Conservation (phyloP, 2,888 invertebrate species). For the Cylindroiulus punctatus region DNA sequence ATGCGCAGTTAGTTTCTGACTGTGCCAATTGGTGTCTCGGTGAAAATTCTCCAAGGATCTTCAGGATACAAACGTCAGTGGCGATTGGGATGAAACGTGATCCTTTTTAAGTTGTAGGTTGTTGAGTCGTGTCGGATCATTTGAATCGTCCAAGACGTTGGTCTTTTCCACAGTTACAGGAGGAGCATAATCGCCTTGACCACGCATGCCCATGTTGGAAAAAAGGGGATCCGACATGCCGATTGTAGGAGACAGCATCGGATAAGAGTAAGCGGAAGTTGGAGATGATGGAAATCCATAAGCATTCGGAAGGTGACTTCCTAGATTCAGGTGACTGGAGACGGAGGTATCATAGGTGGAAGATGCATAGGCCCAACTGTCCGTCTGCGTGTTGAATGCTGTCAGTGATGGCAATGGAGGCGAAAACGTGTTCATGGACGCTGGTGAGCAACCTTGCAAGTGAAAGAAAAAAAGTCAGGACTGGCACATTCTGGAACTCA, state of each 20-base stretch:
- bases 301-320: slow-evolving; percentile 47
- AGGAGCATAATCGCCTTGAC: not conserved
- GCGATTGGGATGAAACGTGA: slow-evolving; percentile 56
- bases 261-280: slow-evolving; percentile 56
- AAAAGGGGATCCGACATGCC: slow-evolving; percentile 57
- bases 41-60: not conserved
- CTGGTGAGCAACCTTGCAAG: slow-evolving; percentile 54
- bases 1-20: not conserved
- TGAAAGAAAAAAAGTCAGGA: not conserved
- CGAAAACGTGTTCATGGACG: slow-evolving; percentile 55
- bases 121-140: slow-evolving; percentile 47
- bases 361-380: slow-evolving; percentile 57
- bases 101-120: slow-evolving; percentile 53
- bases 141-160: slow-evolving; percentile 44
- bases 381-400: slow-evolving; percentile 56
- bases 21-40: not conserved
- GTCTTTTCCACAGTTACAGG: slow-evolving; percentile 16
- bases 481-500: not conserved
- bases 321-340: slow-evolving; percentile 53
- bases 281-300: slow-evolving; percentile 55
- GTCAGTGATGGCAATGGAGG: slow-evolving; percentile 56
- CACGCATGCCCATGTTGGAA: slow-evolving; percentile 55
- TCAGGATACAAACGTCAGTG: slow-evolving; percentile 57
- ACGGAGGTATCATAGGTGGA: slow-evolving; percentile 55
- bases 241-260: slow-evolving; percentile 56